Base-by-base conservation (phyloP, 2,113 vertebrate species). In the Gorsachius goisagi region DNA sequence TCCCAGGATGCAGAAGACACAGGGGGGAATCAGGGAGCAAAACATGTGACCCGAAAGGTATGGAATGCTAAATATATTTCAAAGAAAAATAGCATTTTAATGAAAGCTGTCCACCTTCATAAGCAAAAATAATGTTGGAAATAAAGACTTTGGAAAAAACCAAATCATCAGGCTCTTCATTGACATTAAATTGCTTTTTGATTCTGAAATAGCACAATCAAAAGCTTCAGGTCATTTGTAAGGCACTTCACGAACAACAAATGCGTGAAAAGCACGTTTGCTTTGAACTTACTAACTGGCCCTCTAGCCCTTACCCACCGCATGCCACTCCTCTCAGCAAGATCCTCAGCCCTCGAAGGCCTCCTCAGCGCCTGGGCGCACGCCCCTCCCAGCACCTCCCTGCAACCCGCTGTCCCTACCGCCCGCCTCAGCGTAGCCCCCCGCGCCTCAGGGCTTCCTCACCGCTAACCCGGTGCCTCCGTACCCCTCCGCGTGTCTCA, bases 361-460 rank as follows among this genome's bases (percentile, higher is more conserved):
- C 7, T 6, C 39, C 63, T 7, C 27, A 1, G 1, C 0, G 2
- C 22, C 24, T 2, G 41, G 1, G 7, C 12, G 1, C 8, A 1
- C 8, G 2, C 21, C 22, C 11, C 27, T 4, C 3, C 45, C 15
- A 2, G 1, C 39, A 3, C 35, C 45, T 13, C 27, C 6, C 32
- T 9, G 9, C 32, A 1, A 1, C 21, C 9, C 26, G 5, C 23
- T 1, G 15, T 7, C 18, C 8, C 13, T 1, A 1, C 28, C 23
- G 27, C 37, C 28, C 23, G 27, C 37, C 35, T 4, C 32, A 11
- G 17, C 45, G 45, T 7, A 16, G 45, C 17, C 45, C 7, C 18
- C 28, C 17, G 20, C 37, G 1, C 47, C 32, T 9, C 56, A 23
- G 24, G 7, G 3, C 1, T 11, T 0, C 13, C 0, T n/a, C 41